phyloP scores from a whole-genome alignment of 2,888 invertebrate species.

The Tetheella fluctuosa region DNA sequence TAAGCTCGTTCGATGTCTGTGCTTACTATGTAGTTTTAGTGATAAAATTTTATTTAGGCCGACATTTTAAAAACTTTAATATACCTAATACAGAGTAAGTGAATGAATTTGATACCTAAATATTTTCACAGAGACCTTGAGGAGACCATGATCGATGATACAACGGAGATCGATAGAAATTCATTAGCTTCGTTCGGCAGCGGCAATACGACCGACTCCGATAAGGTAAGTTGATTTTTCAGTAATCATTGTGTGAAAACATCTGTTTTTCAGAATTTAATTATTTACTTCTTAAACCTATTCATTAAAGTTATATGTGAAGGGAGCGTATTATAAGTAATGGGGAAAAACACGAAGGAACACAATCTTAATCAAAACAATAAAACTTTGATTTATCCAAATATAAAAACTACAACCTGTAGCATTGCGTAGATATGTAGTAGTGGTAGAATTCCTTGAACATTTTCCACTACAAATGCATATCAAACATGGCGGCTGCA shows the following conservation, averaged over 20 bases:
- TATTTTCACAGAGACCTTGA: constrained; percentile 90
- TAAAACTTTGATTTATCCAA: background rate
- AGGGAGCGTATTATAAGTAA: too few relatives aligned
- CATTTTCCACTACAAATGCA: background rate
- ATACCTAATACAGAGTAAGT: too few relatives aligned
- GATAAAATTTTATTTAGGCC: too few relatives aligned
- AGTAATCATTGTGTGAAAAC: too few relatives aligned
- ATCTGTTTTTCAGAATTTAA: background rate
- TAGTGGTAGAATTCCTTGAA: background rate
- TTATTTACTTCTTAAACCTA: background rate
- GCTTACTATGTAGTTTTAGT: too few relatives aligned
- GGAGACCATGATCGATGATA: constrained; percentile 92
- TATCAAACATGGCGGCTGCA: background rate
- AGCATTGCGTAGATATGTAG: background rate
- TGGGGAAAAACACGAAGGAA: too few relatives aligned
- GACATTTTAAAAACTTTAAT: too few relatives aligned
- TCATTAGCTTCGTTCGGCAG: constrained; percentile 96
- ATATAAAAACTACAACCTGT: background rate
- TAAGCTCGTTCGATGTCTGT: too few relatives aligned
- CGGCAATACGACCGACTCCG: constrained; percentile 96
- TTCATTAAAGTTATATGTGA: background rate
- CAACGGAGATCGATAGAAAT: constrained; percentile 94
- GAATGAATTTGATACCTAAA: background rate
- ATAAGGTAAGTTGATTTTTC: constrained; percentile 88
- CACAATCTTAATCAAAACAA: too few relatives aligned